These are phyloP conservation scores for Phallusia fumigata DNA, from an alignment of 23 tunicate genomes.

Conservation along the genomic window DNA sequence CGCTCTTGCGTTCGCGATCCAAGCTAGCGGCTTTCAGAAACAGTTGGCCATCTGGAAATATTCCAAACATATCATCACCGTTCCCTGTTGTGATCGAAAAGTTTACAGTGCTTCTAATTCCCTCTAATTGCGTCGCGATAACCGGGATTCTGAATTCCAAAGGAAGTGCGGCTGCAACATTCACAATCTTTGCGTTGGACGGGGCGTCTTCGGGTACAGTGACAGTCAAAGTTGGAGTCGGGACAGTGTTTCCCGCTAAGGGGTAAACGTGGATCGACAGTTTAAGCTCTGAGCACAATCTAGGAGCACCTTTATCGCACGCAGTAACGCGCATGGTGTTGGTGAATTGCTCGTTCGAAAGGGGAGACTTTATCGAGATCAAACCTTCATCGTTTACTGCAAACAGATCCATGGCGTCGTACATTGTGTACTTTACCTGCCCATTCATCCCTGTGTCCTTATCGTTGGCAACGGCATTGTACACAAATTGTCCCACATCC, in stretches of 20 bases:
- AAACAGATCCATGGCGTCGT: slow-evolving; percentile 37
- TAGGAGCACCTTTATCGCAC: slow-evolving; percentile 59
- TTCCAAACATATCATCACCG: slow-evolving; percentile 12
- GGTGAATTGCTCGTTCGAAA: background rate
- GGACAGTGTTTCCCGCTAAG: background rate
- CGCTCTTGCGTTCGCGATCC: slow-evolving; percentile 21
- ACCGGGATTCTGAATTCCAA: slow-evolving; percentile 3
- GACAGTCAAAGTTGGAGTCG: background rate
- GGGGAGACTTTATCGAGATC: background rate
- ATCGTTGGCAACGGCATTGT: slow-evolving; percentile 51
- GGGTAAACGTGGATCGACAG: slow-evolving; percentile 20
- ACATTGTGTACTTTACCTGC: slow-evolving; percentile 32
- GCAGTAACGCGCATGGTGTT: slow-evolving; percentile 37
- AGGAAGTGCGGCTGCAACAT: slow-evolving; percentile 20
- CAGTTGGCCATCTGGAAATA: slow-evolving; percentile 55
- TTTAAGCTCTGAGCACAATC: slow-evolving; percentile 19
- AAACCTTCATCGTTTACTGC: slow-evolving; percentile 29
- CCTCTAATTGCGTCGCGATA: slow-evolving; percentile 1
- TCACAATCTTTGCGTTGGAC: slow-evolving; percentile 16
- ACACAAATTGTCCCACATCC: slow-evolving; percentile 22
- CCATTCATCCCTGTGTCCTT: slow-evolving; percentile 59
- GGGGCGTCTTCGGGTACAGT: slow-evolving; percentile 22
- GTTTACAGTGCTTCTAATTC: background rate
- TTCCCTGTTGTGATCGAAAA: slow-evolving; percentile 23
- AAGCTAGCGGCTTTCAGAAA: slow-evolving; percentile 16